Evolutionary conservation across 2,797 vertebrate species (phyloP).

Genomic region (Pseudotriccus pelzelni): DNA sequence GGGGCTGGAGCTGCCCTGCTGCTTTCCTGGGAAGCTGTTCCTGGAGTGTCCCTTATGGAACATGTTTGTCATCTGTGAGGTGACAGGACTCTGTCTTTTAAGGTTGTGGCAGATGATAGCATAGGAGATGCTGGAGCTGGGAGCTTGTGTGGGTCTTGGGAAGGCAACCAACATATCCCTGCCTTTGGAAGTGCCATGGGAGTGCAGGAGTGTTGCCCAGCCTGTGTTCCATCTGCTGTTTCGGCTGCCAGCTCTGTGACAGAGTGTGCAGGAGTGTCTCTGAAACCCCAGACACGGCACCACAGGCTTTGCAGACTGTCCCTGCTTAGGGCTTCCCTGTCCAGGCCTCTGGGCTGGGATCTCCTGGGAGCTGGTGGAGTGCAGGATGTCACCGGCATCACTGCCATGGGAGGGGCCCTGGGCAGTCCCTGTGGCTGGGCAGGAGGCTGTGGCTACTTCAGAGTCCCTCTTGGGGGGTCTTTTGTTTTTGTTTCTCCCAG

Average conservation of each 20-base stretch:
- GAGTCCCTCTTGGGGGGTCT: background rate
- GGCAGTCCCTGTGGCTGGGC: background rate
- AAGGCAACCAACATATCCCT: background rate
- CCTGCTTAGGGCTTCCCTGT: background rate
- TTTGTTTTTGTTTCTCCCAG: background rate
- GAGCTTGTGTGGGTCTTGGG: background rate
- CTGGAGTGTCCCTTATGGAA: background rate
- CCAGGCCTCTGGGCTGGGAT: background rate
- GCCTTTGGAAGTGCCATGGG: background rate
- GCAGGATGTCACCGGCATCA: background rate
- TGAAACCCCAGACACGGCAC: background rate
- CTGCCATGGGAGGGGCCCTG: accelerated
- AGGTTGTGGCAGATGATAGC: background rate
- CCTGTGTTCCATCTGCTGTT: background rate
- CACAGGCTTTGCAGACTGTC: background rate
- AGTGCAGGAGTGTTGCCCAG: background rate
- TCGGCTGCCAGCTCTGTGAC: background rate
- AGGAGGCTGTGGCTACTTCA: background rate
- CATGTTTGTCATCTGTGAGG: background rate
- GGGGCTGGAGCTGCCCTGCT: background rate
- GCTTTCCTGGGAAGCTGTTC: background rate
- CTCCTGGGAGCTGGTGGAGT: background rate
- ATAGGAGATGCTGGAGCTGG: background rate
- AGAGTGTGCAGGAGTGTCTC: background rate
- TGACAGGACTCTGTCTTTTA: background rate